Evolutionary conservation across 2,888 invertebrate species (phyloP).

Genomic region (Zonitis immaculata): DNA sequence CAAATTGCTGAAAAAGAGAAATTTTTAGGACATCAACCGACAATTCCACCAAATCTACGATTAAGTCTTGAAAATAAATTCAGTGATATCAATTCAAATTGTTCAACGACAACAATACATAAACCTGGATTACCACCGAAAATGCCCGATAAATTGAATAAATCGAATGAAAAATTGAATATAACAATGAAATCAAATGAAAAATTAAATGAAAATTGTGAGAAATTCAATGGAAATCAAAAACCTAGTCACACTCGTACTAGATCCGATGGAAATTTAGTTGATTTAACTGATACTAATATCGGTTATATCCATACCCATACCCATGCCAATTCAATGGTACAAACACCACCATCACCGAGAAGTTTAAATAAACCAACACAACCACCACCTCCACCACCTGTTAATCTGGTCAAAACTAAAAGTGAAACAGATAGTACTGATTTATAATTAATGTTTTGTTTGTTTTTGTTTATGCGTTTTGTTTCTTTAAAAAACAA

Average conservation of each 20-base stretch:
- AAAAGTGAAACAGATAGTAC: conserved; percentile 40
- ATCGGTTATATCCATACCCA: conserved; percentile 9
- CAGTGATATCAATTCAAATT: conserved; percentile 36
- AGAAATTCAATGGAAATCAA: conserved; percentile 36
- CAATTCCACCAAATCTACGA: conserved; percentile 20
- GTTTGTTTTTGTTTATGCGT: conserved; percentile 2
- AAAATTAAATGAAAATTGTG: conserved; percentile 28
- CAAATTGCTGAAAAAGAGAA: conserved; percentile 46
- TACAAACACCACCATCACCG: conserved; percentile 39
- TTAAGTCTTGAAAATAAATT: conserved; percentile 34
- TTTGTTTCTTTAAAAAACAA: conserved; percentile 1
- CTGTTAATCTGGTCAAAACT: conserved; percentile 22
- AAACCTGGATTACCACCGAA: conserved; percentile 21
- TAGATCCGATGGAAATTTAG: conserved; percentile 48
- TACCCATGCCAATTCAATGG: conserved; percentile 13
- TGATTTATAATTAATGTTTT: conserved; percentile 42
- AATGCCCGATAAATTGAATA: conserved; percentile 20
- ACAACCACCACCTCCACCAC: conserved; percentile 49
- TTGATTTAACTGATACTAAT: conserved; percentile 36
- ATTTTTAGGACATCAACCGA: conserved; percentile 41
- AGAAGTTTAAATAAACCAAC: conserved; percentile 45
- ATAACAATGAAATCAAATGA: conserved; percentile 24
- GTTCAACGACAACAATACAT: not conserved
- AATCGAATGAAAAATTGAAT: not conserved
- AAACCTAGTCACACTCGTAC: conserved; percentile 46